Evolutionary conservation across 1,140 invertebrate genomes (phyloP).

Genomic region (Drosophila auraria): DNA sequence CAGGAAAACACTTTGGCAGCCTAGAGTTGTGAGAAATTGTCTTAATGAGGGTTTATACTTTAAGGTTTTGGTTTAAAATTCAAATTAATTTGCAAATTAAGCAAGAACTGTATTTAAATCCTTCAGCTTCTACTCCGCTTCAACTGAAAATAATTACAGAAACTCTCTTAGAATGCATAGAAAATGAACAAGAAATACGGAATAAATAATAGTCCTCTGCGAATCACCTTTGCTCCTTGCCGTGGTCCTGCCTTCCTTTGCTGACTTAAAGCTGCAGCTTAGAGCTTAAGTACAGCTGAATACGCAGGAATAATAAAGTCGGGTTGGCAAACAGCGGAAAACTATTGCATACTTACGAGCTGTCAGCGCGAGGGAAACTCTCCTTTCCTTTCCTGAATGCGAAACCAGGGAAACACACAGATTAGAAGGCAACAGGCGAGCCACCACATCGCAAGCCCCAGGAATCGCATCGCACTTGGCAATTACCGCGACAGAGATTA

Average conservation of each 20-base stretch:
- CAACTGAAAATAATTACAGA: neutral
- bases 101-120: neutral
- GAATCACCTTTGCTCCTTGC: neutral
- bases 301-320: conserved; percentile 11
- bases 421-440: conserved; percentile 48
- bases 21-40: neutral
- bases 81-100: neutral
- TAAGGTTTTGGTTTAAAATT: too few relatives aligned
- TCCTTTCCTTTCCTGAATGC: conserved; percentile 42
- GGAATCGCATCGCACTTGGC: conserved; percentile 46
- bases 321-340: conserved; percentile 1
- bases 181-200: neutral
- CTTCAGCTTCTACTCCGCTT: neutral
- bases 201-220: neutral
- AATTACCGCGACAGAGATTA: conserved; percentile 55
- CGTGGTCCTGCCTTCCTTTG: neutral
- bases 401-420: conserved; percentile 51
- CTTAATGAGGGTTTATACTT: too few relatives aligned
- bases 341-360: conserved; percentile 35
- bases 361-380: conserved; percentile 14
- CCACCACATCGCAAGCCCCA: neutral
- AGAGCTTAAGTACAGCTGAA: conserved; percentile 3
- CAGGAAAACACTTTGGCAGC: neutral
- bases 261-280: conserved; percentile 2
- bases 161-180: neutral